These are phyloP conservation scores for Sceloporus undulatus DNA, from an alignment of 2,113 vertebrate species.

Conservation along the genomic window DNA sequence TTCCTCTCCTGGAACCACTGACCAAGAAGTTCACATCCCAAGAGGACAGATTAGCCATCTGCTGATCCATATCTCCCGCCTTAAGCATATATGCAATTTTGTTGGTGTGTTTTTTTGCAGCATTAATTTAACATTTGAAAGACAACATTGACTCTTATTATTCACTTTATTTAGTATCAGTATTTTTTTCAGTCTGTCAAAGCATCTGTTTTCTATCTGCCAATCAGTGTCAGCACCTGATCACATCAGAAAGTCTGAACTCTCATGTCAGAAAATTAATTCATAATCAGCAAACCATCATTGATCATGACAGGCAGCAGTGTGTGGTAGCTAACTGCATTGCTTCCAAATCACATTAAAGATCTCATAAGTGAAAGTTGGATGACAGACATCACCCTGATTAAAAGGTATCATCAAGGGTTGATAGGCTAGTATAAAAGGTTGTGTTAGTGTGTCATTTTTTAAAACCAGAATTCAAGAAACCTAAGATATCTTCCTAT, in stretches of 20 bases:
- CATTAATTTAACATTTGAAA: slow-evolving; percentile 60
- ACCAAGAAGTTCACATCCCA: neutral
- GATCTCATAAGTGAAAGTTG: slow-evolving; percentile 55
- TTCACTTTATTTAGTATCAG: slow-evolving; percentile 51
- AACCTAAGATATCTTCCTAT: slow-evolving; percentile 32
- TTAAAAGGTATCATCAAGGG: slow-evolving; percentile 1
- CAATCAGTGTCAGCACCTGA: slow-evolving; percentile 69
- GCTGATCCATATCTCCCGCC: neutral
- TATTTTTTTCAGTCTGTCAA: slow-evolving; percentile 55
- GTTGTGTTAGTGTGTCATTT: slow-evolving; percentile 53
- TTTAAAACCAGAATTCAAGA: slow-evolving; percentile 49
- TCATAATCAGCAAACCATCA: slow-evolving; percentile 50
- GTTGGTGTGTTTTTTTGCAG: neutral
- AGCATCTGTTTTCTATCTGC: slow-evolving; percentile 56
- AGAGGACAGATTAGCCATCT: neutral
- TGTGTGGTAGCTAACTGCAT: slow-evolving; percentile 50
- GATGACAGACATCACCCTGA: neutral
- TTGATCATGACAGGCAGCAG: slow-evolving; percentile 68
- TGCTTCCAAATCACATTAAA: slow-evolving; percentile 63
- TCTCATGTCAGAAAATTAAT: slow-evolving; percentile 62
- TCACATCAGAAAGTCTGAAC: slow-evolving; percentile 61
- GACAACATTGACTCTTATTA: slow-evolving; percentile 47
- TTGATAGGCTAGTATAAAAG: slow-evolving; percentile 41
- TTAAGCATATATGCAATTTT: neutral
- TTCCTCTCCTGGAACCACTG: neutral